Base-by-base conservation (phyloP, 2,888 invertebrate genomes). In the Drosophila lacicola region DNA sequence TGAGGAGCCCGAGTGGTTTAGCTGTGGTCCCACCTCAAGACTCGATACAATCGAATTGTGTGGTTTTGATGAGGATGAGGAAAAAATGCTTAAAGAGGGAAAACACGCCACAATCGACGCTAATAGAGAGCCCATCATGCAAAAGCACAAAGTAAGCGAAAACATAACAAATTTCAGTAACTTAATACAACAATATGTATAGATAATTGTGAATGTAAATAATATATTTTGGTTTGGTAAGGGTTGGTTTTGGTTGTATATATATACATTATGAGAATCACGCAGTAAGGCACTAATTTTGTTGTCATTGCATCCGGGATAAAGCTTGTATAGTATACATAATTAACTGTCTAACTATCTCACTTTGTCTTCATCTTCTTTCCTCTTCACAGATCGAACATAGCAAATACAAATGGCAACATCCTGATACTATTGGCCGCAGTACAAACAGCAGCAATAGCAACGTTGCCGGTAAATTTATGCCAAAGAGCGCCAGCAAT, bases 1-100 rank as follows among this genome's bases (percentile, higher is more conserved):
- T 62, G 92, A 92, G 11, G 92, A 92, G 56, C 92, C 92, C 0
- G 92, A 92, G 55, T 92, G 92, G 92, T 91, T 92, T 61, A 92
- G 92, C 60, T 91, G 91, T 68, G 92, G 92, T 5, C 92, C 92
- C 25, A 92, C 91, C 29, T 92, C 92, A 4, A 82, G 91, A 47
- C 79, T 92, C 49, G 92, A 92, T 64, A 91, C 91, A 9, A 92
- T 92, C 47, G 92, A 92, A 53, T 58, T 92, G 42, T 90, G 91
- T 60, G 92, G 92, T 1, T 92, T 92, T 46, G 89, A 91, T 73
- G 92, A 91, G 64, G 90, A 91, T 0, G 90, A 91, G 50, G 88
- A 89, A 8, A 71, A 58, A 25, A 56, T 64, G 69, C 47, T 74
- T 0, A 72, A 72, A 14, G 83, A 87, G 34, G 70, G 67, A 0